These are phyloP conservation scores for Sebastes kiyomatsui DNA, from an alignment of 2,797 vertebrate species.

Conservation along the genomic window DNA sequence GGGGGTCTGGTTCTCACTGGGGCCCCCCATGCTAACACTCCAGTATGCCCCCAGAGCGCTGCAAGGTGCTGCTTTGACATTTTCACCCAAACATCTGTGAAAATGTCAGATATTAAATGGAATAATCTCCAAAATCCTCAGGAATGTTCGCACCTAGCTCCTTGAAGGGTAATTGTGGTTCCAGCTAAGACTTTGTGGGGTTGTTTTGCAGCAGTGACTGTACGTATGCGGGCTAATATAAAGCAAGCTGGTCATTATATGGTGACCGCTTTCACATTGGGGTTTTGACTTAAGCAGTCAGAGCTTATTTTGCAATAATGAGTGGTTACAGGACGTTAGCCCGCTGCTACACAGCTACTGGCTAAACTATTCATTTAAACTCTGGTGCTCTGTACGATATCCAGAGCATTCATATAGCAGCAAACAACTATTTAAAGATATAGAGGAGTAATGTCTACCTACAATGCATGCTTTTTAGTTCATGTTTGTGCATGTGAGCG, in stretches of 20 bases:
- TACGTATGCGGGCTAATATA: conserved; percentile 5
- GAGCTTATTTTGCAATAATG: conserved; percentile 28
- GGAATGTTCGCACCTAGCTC: conserved; percentile 20
- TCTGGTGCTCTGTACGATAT: background rate
- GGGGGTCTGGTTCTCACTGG: background rate
- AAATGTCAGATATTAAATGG: conserved; percentile 31
- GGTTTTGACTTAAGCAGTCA: background rate
- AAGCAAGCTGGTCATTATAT: conserved; percentile 25
- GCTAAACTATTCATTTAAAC: background rate
- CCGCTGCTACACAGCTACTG: background rate
- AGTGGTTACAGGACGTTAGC: conserved; percentile 4
- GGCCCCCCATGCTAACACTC: background rate
- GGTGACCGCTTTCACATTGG: background rate
- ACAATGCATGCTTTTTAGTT: too few species aligned
- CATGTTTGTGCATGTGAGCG: too few species aligned
- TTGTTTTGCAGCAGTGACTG: conserved; percentile 6
- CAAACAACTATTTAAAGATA: too few species aligned
- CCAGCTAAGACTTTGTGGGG: conserved; percentile 1
- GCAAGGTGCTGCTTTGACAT: conserved; percentile 32
- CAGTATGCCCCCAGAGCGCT: background rate
- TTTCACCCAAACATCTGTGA: conserved; percentile 16
- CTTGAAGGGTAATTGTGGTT: conserved; percentile 16
- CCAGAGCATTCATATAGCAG: too few species aligned
- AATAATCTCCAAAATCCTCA: conserved; percentile 29
- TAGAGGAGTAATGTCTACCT: too few species aligned